Base-by-base conservation (phyloP, 2,113 vertebrate species). In the Mystacornis crossleyi region DNA sequence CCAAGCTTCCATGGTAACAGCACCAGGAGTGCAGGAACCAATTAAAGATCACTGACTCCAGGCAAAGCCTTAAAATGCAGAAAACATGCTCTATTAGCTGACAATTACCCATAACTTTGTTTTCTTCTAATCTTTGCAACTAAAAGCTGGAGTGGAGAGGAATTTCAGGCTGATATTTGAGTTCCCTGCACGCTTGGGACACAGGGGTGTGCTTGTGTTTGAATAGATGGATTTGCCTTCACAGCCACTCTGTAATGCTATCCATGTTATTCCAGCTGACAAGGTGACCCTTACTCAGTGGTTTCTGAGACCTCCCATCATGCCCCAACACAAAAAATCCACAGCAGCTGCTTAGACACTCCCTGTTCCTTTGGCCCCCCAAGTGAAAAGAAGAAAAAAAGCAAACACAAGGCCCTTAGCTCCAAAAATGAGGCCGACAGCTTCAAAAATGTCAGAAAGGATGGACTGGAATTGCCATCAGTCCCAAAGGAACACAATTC, bases 251-350 rank as follows among this genome's bases (percentile, higher is more conserved):
- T 64, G 96, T 91, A 93, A 97, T 24, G 81, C 77, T 95, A 95
- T 83, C 94, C 62, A 31, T 95, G 92, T 97, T 96, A 96, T 96
- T 96, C 89, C 95, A 96, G 94, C 94, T 96, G 96, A 93, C 7
- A 42, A 87, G 71, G 81, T 73, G 86, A 96, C 93, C 83, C 88
- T 74, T 78, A 64, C 72, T 47, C 61, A 45, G 85, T 74, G 55
- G 67, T 80, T 92, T 81, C 81, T 73, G 71, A 95, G 94, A 94
- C 94, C 90, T 96, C 94, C 90, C 94, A 96, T 54, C 57, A 79
- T 0, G 43, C 33, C 74, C 79, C 62, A 93, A 81, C 16, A 94
- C 33, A 84, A 55, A 92, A 83, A 74, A 3, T 3, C 2, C 29
- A 40, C n/a, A 83, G 66, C 87, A 95, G 81, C 93, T 90, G 86